Base-by-base conservation (phyloP, 1,140 invertebrate species). In the Ceratina japonica region DNA sequence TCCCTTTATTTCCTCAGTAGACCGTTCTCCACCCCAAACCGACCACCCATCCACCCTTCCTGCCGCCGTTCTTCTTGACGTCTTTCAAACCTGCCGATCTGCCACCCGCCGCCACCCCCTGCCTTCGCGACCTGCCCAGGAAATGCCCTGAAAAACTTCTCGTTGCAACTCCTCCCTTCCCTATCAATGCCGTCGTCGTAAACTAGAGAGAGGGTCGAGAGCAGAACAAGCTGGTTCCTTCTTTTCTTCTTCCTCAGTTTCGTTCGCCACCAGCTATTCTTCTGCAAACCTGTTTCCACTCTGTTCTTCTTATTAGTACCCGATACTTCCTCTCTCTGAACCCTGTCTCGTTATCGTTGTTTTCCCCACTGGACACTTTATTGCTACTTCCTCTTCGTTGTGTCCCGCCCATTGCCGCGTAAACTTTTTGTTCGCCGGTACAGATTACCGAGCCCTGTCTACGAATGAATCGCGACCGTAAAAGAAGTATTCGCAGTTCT, bases 211-310 rank as follows among this genome's bases (percentile, higher is more conserved):
- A 44, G 72, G 65, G 64, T 37, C 16, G 61, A 37, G 16, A 8
- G 3, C 15, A 2, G 22, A 75, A 27, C 13, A 16, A 61, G 51
- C 74, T 74, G 37, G 27, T 69, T 37, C 56, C 63, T 77, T 71
- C 79, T 63, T 52, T n/a, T 37, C 54, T 54, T 51, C 72, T 61
- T 78, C 59, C 51, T 72, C 72, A 16, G 54, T 56, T 56, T 63
- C 66, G 27, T 31, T 77, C 72, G 56, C 63, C 70, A 75, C 66
- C 58, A 61, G 54, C 84, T 72, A 87, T 89, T 90, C 88, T 90
- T 90, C 86, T 84, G 79, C 81, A 90, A 90, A 90, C 89, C 89
- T 87, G 89, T 91, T 90, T 90, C 81, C 83, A 83, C 89, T 88
- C 86, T 83, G 83, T 88, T 90, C 81, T 91, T 90, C 85, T 89